phyloP scores from a whole-genome alignment of 2,113 vertebrate genomes.

The Gymnarchus niloticus region DNA sequence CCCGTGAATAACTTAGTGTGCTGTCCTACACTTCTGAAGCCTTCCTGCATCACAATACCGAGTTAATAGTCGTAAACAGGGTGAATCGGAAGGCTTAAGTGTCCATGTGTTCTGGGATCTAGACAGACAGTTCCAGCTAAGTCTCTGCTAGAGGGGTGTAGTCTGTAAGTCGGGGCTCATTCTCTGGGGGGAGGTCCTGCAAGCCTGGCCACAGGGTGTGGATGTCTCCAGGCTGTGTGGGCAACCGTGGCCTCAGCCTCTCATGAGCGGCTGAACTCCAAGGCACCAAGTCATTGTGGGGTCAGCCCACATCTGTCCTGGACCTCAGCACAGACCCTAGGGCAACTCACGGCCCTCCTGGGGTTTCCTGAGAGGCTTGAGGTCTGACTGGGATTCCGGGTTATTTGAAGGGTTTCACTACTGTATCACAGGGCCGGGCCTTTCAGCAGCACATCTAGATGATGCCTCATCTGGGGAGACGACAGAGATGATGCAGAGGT shows the following conservation, averaged over 20 bases:
- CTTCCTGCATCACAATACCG: not conserved
- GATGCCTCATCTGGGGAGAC: not conserved
- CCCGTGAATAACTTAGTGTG: not conserved
- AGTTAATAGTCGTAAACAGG: not conserved
- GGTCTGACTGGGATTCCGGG: not conserved
- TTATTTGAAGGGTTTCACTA: not conserved
- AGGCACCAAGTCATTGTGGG: too few relatives aligned
- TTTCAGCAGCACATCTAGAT: not conserved
- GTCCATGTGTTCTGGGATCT: not conserved
- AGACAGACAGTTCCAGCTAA: not conserved
- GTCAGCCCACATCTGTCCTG: too few relatives aligned
- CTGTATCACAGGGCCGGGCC: not conserved
- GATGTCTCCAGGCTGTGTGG: not conserved
- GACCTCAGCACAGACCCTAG: not conserved
- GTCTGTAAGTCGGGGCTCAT: not conserved
- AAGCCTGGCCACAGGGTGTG: not conserved
- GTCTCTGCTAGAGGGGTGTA: not conserved
- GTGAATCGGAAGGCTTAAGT: not conserved
- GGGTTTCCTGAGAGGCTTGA: not conserved
- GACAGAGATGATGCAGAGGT: not conserved
- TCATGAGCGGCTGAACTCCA: not conserved
- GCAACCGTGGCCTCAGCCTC: not conserved
- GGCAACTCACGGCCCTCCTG: not conserved
- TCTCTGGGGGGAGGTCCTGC: not conserved
- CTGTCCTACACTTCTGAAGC: not conserved